Conservation (phyloP, 2,113 vertebrate genomes). For the Dolichotis patagonum region DNA sequence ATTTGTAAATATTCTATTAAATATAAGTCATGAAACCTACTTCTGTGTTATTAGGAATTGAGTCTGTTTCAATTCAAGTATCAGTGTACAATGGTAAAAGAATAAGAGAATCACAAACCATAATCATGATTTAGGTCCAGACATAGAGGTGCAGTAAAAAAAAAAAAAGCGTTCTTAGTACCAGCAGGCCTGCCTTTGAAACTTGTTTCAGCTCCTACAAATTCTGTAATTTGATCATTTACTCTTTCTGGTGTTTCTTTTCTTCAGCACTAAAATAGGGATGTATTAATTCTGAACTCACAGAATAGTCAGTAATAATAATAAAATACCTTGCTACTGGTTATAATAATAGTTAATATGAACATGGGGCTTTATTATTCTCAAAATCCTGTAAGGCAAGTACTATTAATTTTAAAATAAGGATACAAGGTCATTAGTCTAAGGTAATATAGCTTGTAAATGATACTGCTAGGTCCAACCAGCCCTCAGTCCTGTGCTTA, state of each 20-base stretch:
- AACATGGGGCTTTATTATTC: neutral
- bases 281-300: neutral
- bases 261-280: neutral
- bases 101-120: neutral
- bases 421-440: neutral
- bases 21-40: conserved; percentile 44
- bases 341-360: neutral
- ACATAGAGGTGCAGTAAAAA: neutral
- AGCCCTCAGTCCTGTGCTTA: neutral
- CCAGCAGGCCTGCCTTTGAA: neutral
- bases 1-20: neutral
- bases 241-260: conserved; percentile 7
- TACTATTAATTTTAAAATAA: neutral
- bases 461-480: neutral
- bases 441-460: neutral
- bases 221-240: neutral
- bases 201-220: neutral
- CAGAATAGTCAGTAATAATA: neutral
- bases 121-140: neutral
- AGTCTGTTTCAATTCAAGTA: neutral
- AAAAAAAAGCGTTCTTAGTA: neutral
- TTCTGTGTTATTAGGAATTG: neutral
- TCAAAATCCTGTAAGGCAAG: neutral
- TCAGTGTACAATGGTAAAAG: neutral
- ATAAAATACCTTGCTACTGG: neutral